Evolutionary conservation across 2,797 vertebrate genomes (phyloP).

Genomic region (Schizopygopsis malacanthus): DNA sequence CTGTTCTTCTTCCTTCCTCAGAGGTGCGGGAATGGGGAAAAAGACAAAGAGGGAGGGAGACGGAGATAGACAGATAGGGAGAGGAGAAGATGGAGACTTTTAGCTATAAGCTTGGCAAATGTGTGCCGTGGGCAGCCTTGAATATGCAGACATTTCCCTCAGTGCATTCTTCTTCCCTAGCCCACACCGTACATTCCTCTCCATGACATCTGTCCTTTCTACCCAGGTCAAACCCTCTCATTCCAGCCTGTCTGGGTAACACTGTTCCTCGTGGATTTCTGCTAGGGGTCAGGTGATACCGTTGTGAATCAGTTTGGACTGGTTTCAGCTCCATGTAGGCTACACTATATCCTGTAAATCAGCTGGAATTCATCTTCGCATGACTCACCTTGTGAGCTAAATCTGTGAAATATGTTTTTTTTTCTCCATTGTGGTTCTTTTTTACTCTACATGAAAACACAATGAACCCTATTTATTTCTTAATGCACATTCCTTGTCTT

Average conservation of each 20-base stretch:
- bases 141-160: constrained; percentile 79
- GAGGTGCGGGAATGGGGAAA: constrained; percentile 22
- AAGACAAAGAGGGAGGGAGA: constrained; percentile 47
- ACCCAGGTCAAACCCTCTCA: constrained; percentile 47
- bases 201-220: constrained; percentile 30
- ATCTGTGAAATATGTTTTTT: neutral
- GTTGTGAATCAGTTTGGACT: neutral
- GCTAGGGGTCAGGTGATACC: neutral
- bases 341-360: neutral
- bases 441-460: neutral
- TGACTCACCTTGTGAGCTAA: neutral
- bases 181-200: constrained; percentile 79
- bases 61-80: constrained; percentile 62
- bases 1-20: constrained; percentile 47
- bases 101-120: constrained; percentile 65
- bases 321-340: neutral
- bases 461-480: neutral
- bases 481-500: neutral
- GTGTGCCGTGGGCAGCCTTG: constrained; percentile 75
- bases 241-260: neutral
- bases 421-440: neutral
- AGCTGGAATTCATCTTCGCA: neutral
- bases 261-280: neutral
- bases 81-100: constrained; percentile 66
- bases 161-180: constrained; percentile 60